Base-by-base conservation (phyloP, 2,113 vertebrate species). In the Chlorodrepanis virens region DNA sequence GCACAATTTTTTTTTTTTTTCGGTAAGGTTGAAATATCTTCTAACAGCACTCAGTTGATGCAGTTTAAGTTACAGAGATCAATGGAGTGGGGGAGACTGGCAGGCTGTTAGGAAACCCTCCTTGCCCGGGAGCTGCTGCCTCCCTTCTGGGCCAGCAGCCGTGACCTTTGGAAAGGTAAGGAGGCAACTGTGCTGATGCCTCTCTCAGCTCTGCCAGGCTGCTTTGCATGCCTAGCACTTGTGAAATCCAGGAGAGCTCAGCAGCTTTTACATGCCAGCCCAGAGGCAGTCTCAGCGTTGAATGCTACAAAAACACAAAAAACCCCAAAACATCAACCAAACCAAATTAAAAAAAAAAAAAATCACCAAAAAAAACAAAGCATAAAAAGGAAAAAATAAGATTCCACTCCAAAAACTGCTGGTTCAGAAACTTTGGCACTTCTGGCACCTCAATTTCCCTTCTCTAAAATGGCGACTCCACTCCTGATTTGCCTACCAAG, bases 401-500 rank as follows among this genome's bases (percentile, higher is more conserved):
- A 35, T 3, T 40, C 24, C 37, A 35, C 27, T 79, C 59, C 5
- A 44, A 8, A 67, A 70, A 6, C 16, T 21, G 21, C 33, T 39
- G 19, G 9, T 60, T 90, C 1, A 0, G n/a, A 83, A 95, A 40
- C 19, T 54, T 28, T 35, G 29, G 49, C 40, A n/a, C 33, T 82
- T 39, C 50, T 64, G 54, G 80, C 0, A 1, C 54, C 50, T 70
- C 23, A 14, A 44, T 61, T 91, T 93, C 39, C 67, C 71, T 80
- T 65, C 37, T 83, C 71, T 35, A 82, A 95, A 79, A 94, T 82
- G 89, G 82, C 16, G 12, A 90, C 80, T 93, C 31, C 16, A 8
- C 28, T 52, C 20, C 25, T 69, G 65, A 89, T 96, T 94, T 97
- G 80, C 90, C 72, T 95, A 89, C 85, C 53, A 78, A 88, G 90